Evolutionary conservation across 2,888 invertebrate genomes (phyloP).

Genomic region (Nycteola revayana): DNA sequence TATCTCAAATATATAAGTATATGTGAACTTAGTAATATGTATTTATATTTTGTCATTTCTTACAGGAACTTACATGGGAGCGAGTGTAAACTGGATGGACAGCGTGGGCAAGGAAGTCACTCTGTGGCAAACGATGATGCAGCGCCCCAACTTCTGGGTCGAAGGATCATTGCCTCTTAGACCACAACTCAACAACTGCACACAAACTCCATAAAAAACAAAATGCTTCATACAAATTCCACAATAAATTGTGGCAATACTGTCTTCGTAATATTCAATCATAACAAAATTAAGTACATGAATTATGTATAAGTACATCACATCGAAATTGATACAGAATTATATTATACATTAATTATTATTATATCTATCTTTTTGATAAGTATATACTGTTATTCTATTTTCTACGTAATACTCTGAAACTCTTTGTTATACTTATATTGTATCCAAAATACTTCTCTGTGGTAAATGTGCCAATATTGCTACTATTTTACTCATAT

Average conservation of each 20-base stretch:
- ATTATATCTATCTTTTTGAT: neutral
- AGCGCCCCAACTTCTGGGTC: constrained; percentile 98
- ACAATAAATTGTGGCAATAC: no score
- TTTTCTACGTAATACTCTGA: constrained; percentile 12
- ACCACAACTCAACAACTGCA: constrained; percentile 84
- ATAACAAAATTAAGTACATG: constrained; percentile 13
- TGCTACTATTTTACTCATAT: constrained; percentile 12
- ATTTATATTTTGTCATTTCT: neutral
- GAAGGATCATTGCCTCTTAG: constrained; percentile 94
- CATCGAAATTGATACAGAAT: constrained; percentile 28
- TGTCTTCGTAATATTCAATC: constrained; percentile 18
- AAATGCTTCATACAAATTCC: no score
- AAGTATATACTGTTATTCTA: no score
- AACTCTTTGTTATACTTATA: constrained; percentile 1
- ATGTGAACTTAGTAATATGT: no score
- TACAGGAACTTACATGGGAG: constrained; percentile 92
- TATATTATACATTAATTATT: no score
- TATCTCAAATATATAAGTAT: no score
- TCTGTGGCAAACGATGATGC: constrained; percentile 97
- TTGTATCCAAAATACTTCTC: no score
- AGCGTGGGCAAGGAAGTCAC: constrained; percentile 94
- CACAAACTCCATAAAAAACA: constrained; percentile 3
- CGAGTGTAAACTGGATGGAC: constrained; percentile 97
- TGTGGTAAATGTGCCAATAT: constrained; percentile 32
- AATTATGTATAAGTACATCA: constrained; percentile 22